Evolutionary conservation across 2,888 invertebrate species (phyloP).

Genomic region (Galeruca laticollis): DNA sequence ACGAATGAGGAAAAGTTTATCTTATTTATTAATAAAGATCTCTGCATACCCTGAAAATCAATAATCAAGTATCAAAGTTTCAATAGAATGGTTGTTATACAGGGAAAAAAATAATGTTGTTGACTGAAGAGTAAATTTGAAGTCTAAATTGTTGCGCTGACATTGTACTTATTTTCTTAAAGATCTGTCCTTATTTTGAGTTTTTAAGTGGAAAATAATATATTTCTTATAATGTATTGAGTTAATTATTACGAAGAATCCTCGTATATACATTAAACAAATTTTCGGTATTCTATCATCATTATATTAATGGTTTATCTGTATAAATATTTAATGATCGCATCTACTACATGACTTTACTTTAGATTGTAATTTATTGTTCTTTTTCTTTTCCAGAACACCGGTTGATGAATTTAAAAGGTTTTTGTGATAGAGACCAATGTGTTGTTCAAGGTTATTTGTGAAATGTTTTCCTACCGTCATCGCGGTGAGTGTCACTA

Average conservation of each 20-base stretch:
- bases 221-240: too few relatives aligned
- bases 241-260: background rate
- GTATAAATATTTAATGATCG: background rate
- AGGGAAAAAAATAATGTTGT: too few relatives aligned
- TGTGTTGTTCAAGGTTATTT: conserved; percentile 40
- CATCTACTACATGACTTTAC: conserved; percentile 2
- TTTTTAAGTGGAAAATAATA: too few relatives aligned
- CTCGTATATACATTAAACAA: background rate
- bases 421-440: conserved; percentile 33
- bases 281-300: background rate
- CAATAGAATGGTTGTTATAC: too few relatives aligned
- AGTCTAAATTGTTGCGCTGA: too few relatives aligned
- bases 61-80: too few relatives aligned
- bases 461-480: conserved; percentile 35
- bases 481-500: conserved; percentile 32
- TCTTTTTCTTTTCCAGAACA: conserved; percentile 37
- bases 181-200: too few relatives aligned
- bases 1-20: too few relatives aligned
- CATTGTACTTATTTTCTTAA: too few relatives aligned
- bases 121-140: too few relatives aligned
- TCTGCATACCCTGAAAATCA: too few relatives aligned
- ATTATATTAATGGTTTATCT: background rate
- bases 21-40: too few relatives aligned
- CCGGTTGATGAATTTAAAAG: conserved; percentile 36
- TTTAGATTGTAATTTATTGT: background rate